A percentile compares a stretch with the other conserved stretches of the same genome.
These are phyloP conservation scores for Butastur rufipennis DNA, from an alignment of 2,113 vertebrate species.

Conservation along the genomic window DNA sequence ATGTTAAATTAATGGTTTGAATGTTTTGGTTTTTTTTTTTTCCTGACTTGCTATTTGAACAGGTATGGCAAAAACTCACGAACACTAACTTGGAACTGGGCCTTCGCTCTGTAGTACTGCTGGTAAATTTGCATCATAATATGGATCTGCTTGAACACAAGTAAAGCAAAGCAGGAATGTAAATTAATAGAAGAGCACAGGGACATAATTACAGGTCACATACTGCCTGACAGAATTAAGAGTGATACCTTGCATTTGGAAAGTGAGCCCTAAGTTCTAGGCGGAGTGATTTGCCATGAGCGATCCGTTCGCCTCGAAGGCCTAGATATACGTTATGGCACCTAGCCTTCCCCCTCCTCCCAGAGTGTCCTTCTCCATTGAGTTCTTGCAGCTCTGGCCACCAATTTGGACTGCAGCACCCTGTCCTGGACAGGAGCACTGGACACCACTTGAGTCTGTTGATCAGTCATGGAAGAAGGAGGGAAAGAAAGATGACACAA, in stretches of 20 bases:
- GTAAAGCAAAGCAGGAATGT: neutral
- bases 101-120: neutral
- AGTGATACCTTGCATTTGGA: neutral
- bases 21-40: neutral
- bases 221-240: neutral
- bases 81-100: neutral
- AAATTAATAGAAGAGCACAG: neutral
- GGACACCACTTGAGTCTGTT: neutral
- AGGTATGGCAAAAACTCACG: neutral
- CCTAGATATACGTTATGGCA: neutral
- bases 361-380: neutral
- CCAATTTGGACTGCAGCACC: neutral
- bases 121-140: neutral
- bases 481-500: neutral
- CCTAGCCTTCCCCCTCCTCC: neutral
- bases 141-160: neutral
- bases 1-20: neutral
- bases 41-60: neutral
- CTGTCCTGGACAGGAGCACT: neutral
- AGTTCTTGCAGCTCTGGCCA: neutral
- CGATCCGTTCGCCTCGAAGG: fast-evolving
- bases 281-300: neutral
- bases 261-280: neutral
- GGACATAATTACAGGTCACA: slow-evolving; percentile 4
- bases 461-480: neutral